Conservation (phyloP, 2,888 invertebrate genomes). For the Chironomus tentans region DNA sequence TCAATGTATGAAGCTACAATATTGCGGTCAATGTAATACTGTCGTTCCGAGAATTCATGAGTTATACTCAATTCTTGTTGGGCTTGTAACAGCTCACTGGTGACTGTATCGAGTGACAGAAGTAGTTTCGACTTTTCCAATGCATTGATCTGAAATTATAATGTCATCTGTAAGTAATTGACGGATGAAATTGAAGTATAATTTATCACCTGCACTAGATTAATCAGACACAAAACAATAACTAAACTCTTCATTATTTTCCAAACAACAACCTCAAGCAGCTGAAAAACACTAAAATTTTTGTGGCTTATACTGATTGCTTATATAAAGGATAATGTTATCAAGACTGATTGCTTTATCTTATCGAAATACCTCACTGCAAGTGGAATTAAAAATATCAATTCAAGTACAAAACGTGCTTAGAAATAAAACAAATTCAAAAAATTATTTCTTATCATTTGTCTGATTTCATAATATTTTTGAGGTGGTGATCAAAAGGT, state of each 20-base stretch:
- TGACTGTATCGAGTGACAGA: neutral
- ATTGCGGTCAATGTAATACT: neutral
- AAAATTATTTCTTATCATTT: too few species aligned
- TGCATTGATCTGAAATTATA: neutral
- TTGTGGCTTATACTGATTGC: neutral
- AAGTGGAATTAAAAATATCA: neutral
- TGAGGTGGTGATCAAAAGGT: too few species aligned
- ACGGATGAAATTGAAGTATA: neutral
- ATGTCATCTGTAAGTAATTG: neutral
- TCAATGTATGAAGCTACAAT: constrained; percentile 1
- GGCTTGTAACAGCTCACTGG: neutral
- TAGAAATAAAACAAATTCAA: neutral
- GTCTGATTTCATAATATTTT: too few species aligned
- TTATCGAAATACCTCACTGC: neutral
- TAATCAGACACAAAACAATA: neutral
- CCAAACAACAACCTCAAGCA: neutral
- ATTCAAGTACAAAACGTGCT: neutral
- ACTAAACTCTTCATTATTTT: neutral
- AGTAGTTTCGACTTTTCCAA: neutral
- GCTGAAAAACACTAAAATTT: neutral
- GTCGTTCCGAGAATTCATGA: neutral
- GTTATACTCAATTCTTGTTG: neutral
- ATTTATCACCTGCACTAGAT: neutral
- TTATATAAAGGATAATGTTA: neutral
- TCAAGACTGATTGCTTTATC: neutral